These are phyloP conservation scores for Frankliniella intonsa DNA, from an alignment of 2,888 invertebrate species.

Conservation along the genomic window DNA sequence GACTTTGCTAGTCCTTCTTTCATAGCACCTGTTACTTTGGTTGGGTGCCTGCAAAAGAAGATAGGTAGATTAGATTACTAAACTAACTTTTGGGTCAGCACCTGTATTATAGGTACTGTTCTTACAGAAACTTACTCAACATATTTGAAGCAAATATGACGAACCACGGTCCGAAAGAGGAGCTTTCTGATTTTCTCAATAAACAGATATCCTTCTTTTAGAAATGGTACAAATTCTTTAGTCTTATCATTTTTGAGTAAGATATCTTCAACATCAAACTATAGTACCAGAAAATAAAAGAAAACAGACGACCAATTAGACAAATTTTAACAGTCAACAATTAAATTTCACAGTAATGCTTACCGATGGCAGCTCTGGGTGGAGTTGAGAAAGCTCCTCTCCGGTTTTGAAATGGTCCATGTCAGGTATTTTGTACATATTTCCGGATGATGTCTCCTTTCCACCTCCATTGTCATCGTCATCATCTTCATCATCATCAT, in stretches of 20 bases:
- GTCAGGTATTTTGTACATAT: background rate
- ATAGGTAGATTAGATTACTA: background rate
- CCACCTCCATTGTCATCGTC: too few species aligned
- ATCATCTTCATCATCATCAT: too few species aligned
- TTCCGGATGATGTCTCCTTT: background rate
- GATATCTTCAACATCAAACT: background rate
- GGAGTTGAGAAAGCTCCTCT: background rate
- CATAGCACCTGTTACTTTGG: background rate
- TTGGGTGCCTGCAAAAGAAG: background rate
- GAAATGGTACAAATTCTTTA: background rate
- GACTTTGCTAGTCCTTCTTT: background rate
- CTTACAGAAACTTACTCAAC: background rate
- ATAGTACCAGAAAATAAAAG: background rate
- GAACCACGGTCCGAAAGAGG: background rate
- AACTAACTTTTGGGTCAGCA: background rate
- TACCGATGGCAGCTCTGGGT: background rate
- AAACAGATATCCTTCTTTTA: background rate
- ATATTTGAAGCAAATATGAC: background rate
- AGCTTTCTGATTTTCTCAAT: background rate
- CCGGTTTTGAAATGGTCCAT: background rate
- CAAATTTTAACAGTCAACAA: too few species aligned
- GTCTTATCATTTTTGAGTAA: background rate
- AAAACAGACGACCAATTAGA: too few species aligned
- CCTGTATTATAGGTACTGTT: too few species aligned
- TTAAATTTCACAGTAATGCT: background rate